Evolutionary conservation across 2,888 invertebrate species (phyloP), one percentile per base, ranked within the genome.

Genomic region (Thera obeliscata): DNA sequence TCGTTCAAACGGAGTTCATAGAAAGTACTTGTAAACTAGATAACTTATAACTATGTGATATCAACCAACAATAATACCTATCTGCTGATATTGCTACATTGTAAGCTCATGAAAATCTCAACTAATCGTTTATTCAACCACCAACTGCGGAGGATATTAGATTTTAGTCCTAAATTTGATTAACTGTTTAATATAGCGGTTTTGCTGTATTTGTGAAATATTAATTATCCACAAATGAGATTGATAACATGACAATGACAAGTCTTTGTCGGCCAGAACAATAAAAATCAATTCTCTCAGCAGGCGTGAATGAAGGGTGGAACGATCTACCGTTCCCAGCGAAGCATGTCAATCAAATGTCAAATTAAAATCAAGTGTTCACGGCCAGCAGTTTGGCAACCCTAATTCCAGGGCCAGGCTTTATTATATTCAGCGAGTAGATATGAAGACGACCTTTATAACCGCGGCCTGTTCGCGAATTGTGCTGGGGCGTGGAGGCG

Each of bases 371-470:
- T 46, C 33, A 35, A 55, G 11, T 54, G 56, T 61, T 61, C 52
- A 66, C 38, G 9, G 8, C 48, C 61, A 56, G 12, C 55, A 65
- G 62, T 68, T 58, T 63, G 66, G 36, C 68, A 71, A 61, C 73
- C 71, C 65, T 74, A 61, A 63, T 58, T 50, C 62, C 67, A 35
- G 61, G 59, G 65, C 71, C 71, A 46, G 56, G 69, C 64, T 73
- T 70, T 75, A 76, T 68, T 71, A 71, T 72, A 67, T 64, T 73
- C 67, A 56, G 58, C 70, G 74, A 74, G 69, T 74, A 75, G 71
- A 76, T 79, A 76, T 72, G 61, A 68, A 69, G 67, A 56, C 67
- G 75, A 75, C 77, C 76, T 79, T 77, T 74, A 70, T 67, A 68
- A 64, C 46, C 60, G 56, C 46, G 65, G 68, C 68, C 71, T 76